Evolutionary conservation across 1,140 invertebrate species (phyloP).

Genomic region (Proctacanthus coquilletti): DNA sequence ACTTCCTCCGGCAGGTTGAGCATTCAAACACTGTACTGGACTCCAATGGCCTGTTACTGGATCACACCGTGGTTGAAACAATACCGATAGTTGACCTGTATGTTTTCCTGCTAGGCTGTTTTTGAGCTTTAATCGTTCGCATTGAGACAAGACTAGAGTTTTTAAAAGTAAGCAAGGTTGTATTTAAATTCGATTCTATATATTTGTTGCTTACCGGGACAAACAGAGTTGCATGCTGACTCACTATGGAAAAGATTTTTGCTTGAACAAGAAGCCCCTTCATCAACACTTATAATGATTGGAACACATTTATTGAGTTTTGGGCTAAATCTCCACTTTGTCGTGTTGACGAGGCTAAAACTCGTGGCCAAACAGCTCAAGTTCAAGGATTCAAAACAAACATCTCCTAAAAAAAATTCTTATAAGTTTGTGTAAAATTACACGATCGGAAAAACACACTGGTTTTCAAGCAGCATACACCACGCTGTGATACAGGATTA

Average conservation of each 20-base stretch:
- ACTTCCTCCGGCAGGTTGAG: background rate
- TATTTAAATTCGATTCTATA: slow-evolving; percentile 7
- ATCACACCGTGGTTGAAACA: slow-evolving; percentile 57
- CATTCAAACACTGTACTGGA: slow-evolving; percentile 53
- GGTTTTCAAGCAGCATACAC: slow-evolving; percentile 72
- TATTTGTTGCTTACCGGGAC: slow-evolving; percentile 40
- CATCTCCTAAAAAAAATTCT: slow-evolving; percentile 40
- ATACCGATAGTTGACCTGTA: slow-evolving; percentile 33
- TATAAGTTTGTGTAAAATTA: slow-evolving; percentile 15
- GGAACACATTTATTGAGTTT: slow-evolving; percentile 57
- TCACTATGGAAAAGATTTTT: slow-evolving; percentile 80
- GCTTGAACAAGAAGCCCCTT: slow-evolving; percentile 61
- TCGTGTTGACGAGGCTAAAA: slow-evolving; percentile 31
- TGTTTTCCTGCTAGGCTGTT: slow-evolving; percentile 54
- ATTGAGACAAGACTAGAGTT: slow-evolving; percentile 52
- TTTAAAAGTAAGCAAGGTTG: slow-evolving; percentile 4
- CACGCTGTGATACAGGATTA: slow-evolving; percentile 60
- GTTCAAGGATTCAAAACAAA: slow-evolving; percentile 63
- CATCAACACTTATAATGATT: slow-evolving; percentile 38
- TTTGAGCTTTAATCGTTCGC: slow-evolving; percentile 59
- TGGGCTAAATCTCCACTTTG: slow-evolving; percentile 64
- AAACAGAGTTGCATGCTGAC: slow-evolving; percentile 65
- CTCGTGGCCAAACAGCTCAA: slow-evolving; percentile 36
- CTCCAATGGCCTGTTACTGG: slow-evolving; percentile 57
- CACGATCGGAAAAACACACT: slow-evolving; percentile 38